Base-by-base conservation (phyloP, 1,140 invertebrate genomes). In the Phortica variegata region DNA sequence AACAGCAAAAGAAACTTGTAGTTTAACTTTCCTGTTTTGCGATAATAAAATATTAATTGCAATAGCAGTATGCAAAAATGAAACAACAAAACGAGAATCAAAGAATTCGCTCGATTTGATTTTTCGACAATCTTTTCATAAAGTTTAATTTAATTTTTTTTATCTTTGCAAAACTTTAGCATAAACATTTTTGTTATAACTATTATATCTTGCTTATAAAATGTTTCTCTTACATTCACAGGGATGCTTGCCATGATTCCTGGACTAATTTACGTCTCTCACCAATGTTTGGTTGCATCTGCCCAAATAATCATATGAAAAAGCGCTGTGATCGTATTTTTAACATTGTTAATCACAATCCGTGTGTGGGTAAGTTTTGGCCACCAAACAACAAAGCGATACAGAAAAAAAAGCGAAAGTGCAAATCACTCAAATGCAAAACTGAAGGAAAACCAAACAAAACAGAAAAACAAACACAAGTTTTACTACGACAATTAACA, bases 231-330 rank as follows among this genome's bases (percentile, higher is more conserved):
- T n/a, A n/a, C n/a, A n/a, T 44, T 79, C 79, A 26, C 80, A 93
- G 90, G 75, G 87, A 89, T 40, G 78, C 84, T 33, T 93, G 91
- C 61, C 87, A 89, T 60, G 87, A 90, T 59, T 84, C 89, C 5
- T 93, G 90, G 90, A 84, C 85, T 40, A 88, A 89, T 60, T 79
- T 93, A 17, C 83, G 89, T 33, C 76, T 88, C 43, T 90, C 90
- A 9, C 90, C 89, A 2, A 87, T 93, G 82, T 93, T 93, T 76
- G 91, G 91, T 10, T 93, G 90, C 78, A 92, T 93, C 56, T 93
- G 91, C 76, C 90, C 91, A 41, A 90, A 89, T 70, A 90, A 89
- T 60, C 86, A 90, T 76, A 86, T 87, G 79, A 91, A 91, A 82
- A 87, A 86, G 60, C 83, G 87, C 56, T 93, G 91, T 78, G 89